A percentile compares a stretch with the other conserved stretches of the same genome.
Conservation (phyloP, 2,797 vertebrate genomes). For the Morus bassanus region DNA sequence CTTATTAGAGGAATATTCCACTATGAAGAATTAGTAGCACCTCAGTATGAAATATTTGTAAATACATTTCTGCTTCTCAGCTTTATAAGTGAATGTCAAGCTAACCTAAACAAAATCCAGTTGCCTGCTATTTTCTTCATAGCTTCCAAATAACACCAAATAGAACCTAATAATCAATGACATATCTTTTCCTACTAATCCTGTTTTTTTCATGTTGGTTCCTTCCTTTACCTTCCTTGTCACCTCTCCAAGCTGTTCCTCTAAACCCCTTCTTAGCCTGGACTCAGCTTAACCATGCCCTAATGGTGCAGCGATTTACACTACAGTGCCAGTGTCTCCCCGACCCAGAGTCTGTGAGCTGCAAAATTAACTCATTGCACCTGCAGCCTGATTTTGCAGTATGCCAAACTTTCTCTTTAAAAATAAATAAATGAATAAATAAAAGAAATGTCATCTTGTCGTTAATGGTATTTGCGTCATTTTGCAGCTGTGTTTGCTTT, state of each 20-base stretch:
- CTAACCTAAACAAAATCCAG: background rate
- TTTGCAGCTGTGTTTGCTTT: conserved; percentile 74
- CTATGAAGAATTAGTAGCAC: background rate
- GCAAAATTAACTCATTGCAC: conserved; percentile 59
- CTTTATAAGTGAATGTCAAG: background rate
- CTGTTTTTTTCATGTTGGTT: background rate
- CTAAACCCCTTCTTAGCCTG: background rate
- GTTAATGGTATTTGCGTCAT: conserved; percentile 48
- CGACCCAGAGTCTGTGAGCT: background rate
- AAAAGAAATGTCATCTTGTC: conserved; percentile 33
- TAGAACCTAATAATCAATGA: conserved; percentile 3
- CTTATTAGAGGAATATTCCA: background rate
- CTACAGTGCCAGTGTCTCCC: background rate
- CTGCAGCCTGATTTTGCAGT: conserved; percentile 34
- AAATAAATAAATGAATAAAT: background rate
- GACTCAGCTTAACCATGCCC: background rate
- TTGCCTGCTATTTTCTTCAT: background rate
- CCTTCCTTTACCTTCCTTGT: background rate
- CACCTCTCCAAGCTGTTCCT: background rate
- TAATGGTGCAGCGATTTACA: background rate
- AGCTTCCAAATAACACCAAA: background rate
- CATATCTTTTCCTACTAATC: background rate
- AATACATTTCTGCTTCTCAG: background rate
- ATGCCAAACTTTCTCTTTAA: conserved; percentile 1
- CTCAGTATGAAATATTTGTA: background rate